Base-by-base conservation (phyloP, 2,797 vertebrate genomes). In the Iguana delicatissima region DNA sequence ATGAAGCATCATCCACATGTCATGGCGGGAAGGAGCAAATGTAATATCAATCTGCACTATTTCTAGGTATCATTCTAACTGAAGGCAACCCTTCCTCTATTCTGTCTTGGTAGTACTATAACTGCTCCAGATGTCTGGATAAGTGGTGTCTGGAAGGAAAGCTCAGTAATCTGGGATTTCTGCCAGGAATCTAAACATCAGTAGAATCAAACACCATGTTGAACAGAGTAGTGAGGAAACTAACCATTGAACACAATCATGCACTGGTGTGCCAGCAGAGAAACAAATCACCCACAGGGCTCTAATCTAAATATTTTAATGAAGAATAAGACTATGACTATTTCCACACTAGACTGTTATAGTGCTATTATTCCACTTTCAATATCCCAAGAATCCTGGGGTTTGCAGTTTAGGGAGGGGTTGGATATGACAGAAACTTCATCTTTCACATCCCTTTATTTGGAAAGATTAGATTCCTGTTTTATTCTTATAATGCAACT, bases 181-280 rank as follows among this genome's bases (percentile, higher is more conserved):
- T 38, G n/a, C 46, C 52, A 74, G 50, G 12, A 86, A 74, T 57
- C 69, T 69, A 74, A 57, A 38, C 26, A 13, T 35, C 84, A 22
- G 29, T 29, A 73, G 10, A n/a, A 73, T 32, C 26, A 16, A 32
- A 42, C 64, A 69, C 1, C 46, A 12, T 14, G 8, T 52, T 74
- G 69, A 74, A 55, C n/a, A 80, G 57, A 1, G 1, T 4, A 0
- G 0, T 22, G 52, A 24, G 62, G 18, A 76, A 74, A 87, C 52
- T 3, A 89, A 8, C 0, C 0, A 35, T 82, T 69, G 59, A 67
- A 81, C 69, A 73, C 9, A 80, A 79, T 29, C 2, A 4, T 29
- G 10, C 0, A 0, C 0, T 52, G 69, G 67, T 0, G 3, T 2
- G 84, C 32, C 18, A 16, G 86, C 59, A 67, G 22, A 50, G 67